Evolutionary conservation across 2,797 vertebrate genomes (phyloP), one percentile per base, ranked within the genome.

Genomic region (Phrynocephalus vlangalii): DNA sequence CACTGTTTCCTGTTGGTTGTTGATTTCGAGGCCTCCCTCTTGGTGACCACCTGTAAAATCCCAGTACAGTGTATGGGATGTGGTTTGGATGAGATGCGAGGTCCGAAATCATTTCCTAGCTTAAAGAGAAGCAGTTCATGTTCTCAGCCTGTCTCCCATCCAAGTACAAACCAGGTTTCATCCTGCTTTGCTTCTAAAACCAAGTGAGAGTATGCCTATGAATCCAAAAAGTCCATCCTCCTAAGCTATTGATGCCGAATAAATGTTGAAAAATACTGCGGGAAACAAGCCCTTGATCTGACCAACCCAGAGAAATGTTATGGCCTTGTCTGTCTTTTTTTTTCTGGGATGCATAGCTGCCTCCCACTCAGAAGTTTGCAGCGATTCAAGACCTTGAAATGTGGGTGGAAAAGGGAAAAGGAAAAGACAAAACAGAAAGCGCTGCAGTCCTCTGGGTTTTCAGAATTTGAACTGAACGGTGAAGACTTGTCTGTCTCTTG

Each of bases 381-480:
- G 15, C 30, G 38, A 38, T 44, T 63, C 85, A 80, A 63, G 68
- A 1, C 2, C 22, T 52, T n/a, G 0, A 87, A 72, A 3, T 85
- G 63, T 67, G 18, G n/a, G 2, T 86, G 0, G 6, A 20, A 38
- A 60, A 6, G n/a, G 11, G 11, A 56, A 56, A 56, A 7, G 10
- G 52, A 56, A 56, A 11, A 56, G 52, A 56, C 52, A 56, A 24
- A 24, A 8, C 38, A 9, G 52, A 79, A 6, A 18, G 6, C n/a
- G 1, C 22, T 0, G 15, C 26, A 5, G 10, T 66, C 16, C 1
- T 73, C 0, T 0, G 68, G 73, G 22, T 56, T 83, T 89, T 88
- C 24, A 9, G 60, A 72, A 72, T 70, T 84, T 80, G 5, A 44
- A 79, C 24, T 66, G 81, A 89, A 86, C 88, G 73, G 30, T 63